Base-by-base conservation (phyloP, 1,140 invertebrate species). In the Ganaspis sp. region DNA sequence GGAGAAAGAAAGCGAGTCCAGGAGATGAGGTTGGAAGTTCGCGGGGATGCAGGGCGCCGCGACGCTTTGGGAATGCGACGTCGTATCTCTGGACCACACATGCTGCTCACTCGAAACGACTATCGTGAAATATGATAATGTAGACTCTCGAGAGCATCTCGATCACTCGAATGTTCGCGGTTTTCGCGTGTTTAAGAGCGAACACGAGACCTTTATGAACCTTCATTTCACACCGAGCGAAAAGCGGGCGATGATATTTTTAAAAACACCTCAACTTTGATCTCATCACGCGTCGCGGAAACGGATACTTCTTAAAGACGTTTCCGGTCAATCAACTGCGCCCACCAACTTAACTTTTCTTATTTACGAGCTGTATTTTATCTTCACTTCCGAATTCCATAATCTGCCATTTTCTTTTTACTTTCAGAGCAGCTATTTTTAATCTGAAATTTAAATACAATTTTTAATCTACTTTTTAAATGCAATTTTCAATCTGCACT, bases 111-210 rank as follows among this genome's bases (percentile, higher is more conserved):
- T 77, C 75, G 75, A 81, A 84, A 84, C 79, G 83, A 84, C 83
- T 82, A 84, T 84, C 83, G 74, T 84, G 80, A 84, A 84, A 82
- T 84, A 84, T 84, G 83, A 82, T 82, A 82, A 84, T 82, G 83
- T 81, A 76, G 78, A 81, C 72, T 77, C 72, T 71, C 64, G 54
- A 45, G 23, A 76, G 80, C 76, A 77, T 70, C 82, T 83, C 82
- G 82, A 83, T 83, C 80, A 80, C 76, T 79, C 78, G 78, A 80
- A 80, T 75, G 79, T 83, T 83, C 80, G 80, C 80, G 82, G 82
- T 79, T 83, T 83, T 78, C 80, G 75, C 77, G 70, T 76, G 70
- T 76, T 81, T 80, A 70, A 53, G 53, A 49, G 49, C 73, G 34
- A 74, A 42, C 74, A 54, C 19, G 53, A 54, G 53, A 54, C 21